Evolutionary conservation across 2,888 invertebrate genomes (phyloP).

Genomic region (Brachypalpus laphriformis): DNA sequence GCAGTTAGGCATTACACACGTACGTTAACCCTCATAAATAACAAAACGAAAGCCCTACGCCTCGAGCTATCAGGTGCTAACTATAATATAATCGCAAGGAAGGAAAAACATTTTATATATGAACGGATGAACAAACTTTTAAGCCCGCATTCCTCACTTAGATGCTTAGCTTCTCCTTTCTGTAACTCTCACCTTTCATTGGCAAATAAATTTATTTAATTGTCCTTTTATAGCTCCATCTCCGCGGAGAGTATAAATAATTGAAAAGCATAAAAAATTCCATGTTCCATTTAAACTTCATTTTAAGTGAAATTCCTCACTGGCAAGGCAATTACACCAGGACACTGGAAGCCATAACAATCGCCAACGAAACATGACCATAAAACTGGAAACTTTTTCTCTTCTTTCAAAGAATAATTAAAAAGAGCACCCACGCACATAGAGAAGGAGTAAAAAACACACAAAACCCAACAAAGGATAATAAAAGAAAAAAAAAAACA

Average conservation of each 20-base stretch:
- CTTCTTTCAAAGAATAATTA: slow-evolving; percentile 13
- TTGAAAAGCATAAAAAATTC: slow-evolving; percentile 41
- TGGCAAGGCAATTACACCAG: slow-evolving; percentile 6
- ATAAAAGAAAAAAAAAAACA: slow-evolving; percentile 21
- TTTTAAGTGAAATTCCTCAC: slow-evolving; percentile 38
- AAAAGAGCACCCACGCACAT: not conserved
- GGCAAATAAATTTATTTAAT: slow-evolving; percentile 52
- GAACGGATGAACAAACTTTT: slow-evolving; percentile 24
- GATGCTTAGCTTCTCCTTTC: not conserved
- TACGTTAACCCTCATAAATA: slow-evolving; percentile 11
- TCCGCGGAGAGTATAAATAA: slow-evolving; percentile 21
- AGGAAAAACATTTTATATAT: slow-evolving; percentile 3
- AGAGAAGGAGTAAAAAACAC: not conserved
- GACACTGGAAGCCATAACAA: slow-evolving; percentile 21
- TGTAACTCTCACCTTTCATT: slow-evolving; percentile 5
- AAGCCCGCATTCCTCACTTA: not conserved
- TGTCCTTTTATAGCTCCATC: slow-evolving; percentile 38
- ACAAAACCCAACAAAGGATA: slow-evolving; percentile 20
- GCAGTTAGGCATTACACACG: slow-evolving; percentile 3
- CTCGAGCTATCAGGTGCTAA: slow-evolving; percentile 28
- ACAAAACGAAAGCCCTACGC: slow-evolving; percentile 6
- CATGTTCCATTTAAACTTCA: slow-evolving; percentile 44
- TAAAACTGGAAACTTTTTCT: slow-evolving; percentile 14
- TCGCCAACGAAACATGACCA: slow-evolving; percentile 18
- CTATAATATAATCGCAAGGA: slow-evolving; percentile 30